Base-by-base conservation (phyloP, 1,140 invertebrate genomes). In the Drosophila pseudoobscura region DNA sequence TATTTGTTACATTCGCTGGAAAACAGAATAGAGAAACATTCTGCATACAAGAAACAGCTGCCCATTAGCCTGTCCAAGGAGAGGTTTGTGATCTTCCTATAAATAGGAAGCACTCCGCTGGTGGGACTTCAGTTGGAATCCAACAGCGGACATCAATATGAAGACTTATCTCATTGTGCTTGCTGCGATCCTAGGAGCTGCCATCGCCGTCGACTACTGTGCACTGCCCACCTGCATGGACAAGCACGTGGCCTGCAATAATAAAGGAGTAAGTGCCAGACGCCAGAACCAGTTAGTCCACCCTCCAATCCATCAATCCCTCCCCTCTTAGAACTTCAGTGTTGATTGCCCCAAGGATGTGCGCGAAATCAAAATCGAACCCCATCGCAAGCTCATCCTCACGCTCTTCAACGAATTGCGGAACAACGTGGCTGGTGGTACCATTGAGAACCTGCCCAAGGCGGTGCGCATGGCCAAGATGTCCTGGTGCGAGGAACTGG, bases 201-300 rank as follows among this genome's bases (percentile, higher is more conserved):
- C 15, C 11, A 1, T 24, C 0, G 54, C 59, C 0, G 50, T 80
- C 0, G 82, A 87, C n/a, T 87, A 87, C n/a, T 87, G 82, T 15
- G 82, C 77, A 3, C 24, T 87, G 44, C 82, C 82, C 8, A 85
- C 82, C 0, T 87, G 83, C 3, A 68, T 88, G 58, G 83, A 87
- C 17, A 87, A 88, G 39, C 83, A 87, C 1, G 66, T 87, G n/a
- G 83, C 74, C 56, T 87, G 82, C 63, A 87, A 87, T 13, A 87
- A 87, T 8, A 87, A 87, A 9, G 82, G 82, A 69, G 82, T 87
- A 70, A 78, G 82, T 69, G n/a, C 2, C 3, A 35, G 35, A 7
- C 0, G 6, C 1, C 11, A n/a, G 2, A n/a, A 4, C 0, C 0
- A 35, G 7, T 5, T 0, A 35, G 1, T 3, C n/a, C 1, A 17